Base-by-base conservation (phyloP, 2,113 vertebrate genomes). In the Nesogale talazaci region DNA sequence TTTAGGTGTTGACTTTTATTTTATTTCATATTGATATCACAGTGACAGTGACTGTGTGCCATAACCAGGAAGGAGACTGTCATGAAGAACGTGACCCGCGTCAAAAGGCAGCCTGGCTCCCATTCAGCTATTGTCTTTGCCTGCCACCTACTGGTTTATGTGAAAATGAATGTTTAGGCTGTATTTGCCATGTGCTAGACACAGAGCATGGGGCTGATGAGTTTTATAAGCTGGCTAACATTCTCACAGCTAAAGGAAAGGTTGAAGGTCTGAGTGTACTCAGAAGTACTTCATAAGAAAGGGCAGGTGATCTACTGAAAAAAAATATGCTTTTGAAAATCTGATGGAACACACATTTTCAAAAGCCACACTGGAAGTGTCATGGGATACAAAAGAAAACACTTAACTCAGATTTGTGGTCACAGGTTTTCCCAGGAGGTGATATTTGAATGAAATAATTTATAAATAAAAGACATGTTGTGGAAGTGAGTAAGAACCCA, bases 21-120 rank as follows among this genome's bases (percentile, higher is more conserved):
- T 99, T 86, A 99, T 99, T 0, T 99, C 99, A 19, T 99, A 99
- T 99, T 72, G 97, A 97, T 0, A 98, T 97, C 1, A 0, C 36
- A 0, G 98, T 99, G 76, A 97, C 90, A 0, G 75, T 99, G 84
- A 94, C 6, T 25, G 59, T 99, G 86, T 85, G 31, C 0, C 95
- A 86, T 25, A 77, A 87, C 1, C 0, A 83, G 0, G 57, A 85
- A 83, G 0, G 57, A 85, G 10, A 0, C 93, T 52, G 0, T 98
- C 80, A 76, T 90, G 95, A 93, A 96, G 94, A 98, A 97, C 91
- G 87, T 19, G n/a, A 89, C 92, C 3, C 42, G 0, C 2, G 95
- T 97, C 67, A 75, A 96, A 97, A 98, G 98, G 98, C 86, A 40
- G 67, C 52, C 5, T 27, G 91, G 77, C 27, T 29, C 76, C 76